Evolutionary conservation across 2,113 vertebrate genomes (phyloP).

Genomic region (Ursus arctos): DNA sequence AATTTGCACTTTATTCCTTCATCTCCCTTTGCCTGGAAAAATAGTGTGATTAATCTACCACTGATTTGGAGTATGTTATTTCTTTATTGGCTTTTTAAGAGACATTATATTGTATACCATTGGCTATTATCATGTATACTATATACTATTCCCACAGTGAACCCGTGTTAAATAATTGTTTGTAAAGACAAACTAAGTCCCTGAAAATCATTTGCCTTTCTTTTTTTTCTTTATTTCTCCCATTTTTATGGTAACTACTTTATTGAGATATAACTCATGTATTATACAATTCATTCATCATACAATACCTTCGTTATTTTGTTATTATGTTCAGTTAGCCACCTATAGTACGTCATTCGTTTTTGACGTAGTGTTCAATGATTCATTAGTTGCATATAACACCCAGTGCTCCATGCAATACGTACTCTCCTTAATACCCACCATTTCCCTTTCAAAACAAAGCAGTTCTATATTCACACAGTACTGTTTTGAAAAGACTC

Average conservation of each 20-base stretch:
- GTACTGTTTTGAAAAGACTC: background rate
- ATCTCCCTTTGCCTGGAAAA: background rate
- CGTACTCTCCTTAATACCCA: too few species aligned
- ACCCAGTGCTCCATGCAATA: too few species aligned
- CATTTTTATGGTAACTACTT: too few species aligned
- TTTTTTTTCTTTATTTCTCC: too few species aligned
- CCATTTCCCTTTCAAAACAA: background rate
- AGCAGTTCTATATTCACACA: background rate
- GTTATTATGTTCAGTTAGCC: too few species aligned
- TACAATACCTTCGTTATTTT: too few species aligned
- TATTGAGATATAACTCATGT: too few species aligned
- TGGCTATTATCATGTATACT: background rate
- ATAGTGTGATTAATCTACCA: background rate
- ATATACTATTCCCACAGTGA: background rate
- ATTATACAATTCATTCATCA: too few species aligned
- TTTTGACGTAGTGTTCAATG: too few species aligned
- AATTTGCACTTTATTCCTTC: background rate
- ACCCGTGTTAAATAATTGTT: background rate
- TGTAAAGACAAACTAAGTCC: background rate
- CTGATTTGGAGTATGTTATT: background rate
- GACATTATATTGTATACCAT: background rate
- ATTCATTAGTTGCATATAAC: too few species aligned
- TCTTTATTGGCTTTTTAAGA: background rate
- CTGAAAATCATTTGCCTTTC: background rate
- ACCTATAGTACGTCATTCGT: too few species aligned